Evolutionary conservation across 2,888 invertebrate species (phyloP), one percentile per base, ranked within the genome.

Genomic region (Agonopterix heracliana): DNA sequence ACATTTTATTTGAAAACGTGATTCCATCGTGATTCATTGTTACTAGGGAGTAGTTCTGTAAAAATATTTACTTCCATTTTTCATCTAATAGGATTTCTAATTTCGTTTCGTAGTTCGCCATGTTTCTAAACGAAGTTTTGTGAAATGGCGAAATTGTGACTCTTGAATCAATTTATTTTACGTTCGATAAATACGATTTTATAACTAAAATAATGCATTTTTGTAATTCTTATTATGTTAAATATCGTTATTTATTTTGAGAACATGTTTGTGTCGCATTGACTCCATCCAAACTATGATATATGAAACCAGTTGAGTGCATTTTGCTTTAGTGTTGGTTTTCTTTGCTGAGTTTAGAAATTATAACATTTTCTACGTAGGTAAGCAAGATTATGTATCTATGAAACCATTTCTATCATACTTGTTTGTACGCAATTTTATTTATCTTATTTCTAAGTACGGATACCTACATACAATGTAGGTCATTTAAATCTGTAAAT

Each of bases 131-230:
- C 38, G 41, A 41, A 56, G 64, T 63, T 76, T 73, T 75, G 74
- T 78, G 82, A 80, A 85, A 86, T 86, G 86, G 87, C 86, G 85
- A 85, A 78, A 78, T 79, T 77, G 79, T 79, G 75, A 71, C 66
- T 78, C 71, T 72, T 74, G 65, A 71, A 74, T 76, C 69, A 76
- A 71, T 75, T 65, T 76, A 74, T 71, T 77, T 68, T 68, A 66
- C 62, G 62, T 71, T 68, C 71, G 56, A 61, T 68, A 66, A 55
- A 66, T 61, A 59, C 59, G 62, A 60, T 69, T 74, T 71, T 71
- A 48, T 69, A 73, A 66, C 53, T 59, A 68, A 66, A 67, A 66
- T 72, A 75, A 73, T 78, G 74, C 62, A 59, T 60, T 68, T 65
- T 68, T 70, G 58, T 67, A 54, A 61, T 51, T 62, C 51, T 58